Evolutionary conservation across 2,888 invertebrate genomes (phyloP).

Genomic region (Platypus cylindrus): DNA sequence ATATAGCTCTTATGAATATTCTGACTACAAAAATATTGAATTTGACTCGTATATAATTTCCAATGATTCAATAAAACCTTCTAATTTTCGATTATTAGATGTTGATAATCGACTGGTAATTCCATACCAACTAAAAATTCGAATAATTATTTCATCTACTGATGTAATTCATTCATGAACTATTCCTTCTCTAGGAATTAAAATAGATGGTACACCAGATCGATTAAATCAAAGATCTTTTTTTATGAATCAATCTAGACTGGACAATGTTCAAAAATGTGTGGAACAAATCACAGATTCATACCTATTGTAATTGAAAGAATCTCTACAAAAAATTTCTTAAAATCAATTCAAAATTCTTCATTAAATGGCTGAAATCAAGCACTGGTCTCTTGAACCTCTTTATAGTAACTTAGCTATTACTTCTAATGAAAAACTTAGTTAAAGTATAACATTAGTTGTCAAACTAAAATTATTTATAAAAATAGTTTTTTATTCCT

Average conservation of each 20-base stretch:
- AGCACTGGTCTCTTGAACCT: constrained; percentile 61
- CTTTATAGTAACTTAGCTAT: constrained; percentile 46
- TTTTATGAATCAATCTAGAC: no score
- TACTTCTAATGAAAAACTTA: constrained; percentile 57
- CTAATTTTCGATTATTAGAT: constrained; percentile 47
- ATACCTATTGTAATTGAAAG: constrained; percentile 61
- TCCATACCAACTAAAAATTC: no score
- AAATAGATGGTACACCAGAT: constrained; percentile 50
- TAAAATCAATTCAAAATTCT: constrained; percentile 39
- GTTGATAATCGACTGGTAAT: constrained; percentile 49
- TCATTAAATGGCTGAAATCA: constrained; percentile 57
- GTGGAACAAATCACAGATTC: constrained; percentile 68
- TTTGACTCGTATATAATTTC: no score
- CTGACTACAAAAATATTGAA: no score
- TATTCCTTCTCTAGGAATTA: no score
- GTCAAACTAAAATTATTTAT: constrained; percentile 51
- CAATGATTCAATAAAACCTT: constrained; percentile 38
- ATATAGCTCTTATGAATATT: constrained; percentile 42
- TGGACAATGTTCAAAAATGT: constrained; percentile 74
- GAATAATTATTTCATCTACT: no score
- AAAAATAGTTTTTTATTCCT: constrained; percentile 46
- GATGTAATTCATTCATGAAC: no score
- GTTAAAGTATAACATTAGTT: constrained; percentile 51
- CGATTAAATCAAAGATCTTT: constrained; percentile 48
- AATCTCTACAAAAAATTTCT: constrained; percentile 40